Conservation (phyloP, 2,888 invertebrate species). For the Cremastobaeus sp. region DNA sequence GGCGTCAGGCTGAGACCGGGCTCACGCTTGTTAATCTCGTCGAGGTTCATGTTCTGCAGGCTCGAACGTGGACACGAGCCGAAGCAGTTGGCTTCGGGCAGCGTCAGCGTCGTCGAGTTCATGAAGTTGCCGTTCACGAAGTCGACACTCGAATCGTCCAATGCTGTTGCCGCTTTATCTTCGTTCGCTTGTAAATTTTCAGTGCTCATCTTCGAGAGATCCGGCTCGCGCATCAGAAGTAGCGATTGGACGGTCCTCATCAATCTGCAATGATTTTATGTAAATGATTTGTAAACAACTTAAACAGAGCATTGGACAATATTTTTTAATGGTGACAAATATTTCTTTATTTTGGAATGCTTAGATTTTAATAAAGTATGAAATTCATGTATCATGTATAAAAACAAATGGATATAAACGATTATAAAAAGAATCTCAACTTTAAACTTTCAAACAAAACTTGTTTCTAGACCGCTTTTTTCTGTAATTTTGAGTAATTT, state of each 20-base stretch:
- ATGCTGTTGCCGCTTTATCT: conserved; percentile 29
- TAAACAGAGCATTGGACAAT: too few species aligned
- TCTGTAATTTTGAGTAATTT: too few species aligned
- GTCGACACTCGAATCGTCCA: conserved; percentile 33
- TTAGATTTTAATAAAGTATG: too few species aligned
- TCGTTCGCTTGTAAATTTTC: conserved; percentile 64
- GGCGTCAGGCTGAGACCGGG: conserved; percentile 59
- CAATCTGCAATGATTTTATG: conserved; percentile 74
- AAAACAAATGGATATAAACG: too few species aligned
- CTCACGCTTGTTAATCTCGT: conserved; percentile 36
- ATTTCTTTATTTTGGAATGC: too few species aligned
- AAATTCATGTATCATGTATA: too few species aligned
- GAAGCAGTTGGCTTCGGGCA: conserved; percentile 60
- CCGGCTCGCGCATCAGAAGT: conserved; percentile 83
- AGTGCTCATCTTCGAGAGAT: conserved; percentile 77
- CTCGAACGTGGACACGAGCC: conserved; percentile 64
- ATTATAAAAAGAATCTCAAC: too few species aligned
- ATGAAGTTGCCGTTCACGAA: conserved; percentile 62
- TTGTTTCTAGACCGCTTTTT: too few species aligned
- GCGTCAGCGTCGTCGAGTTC: conserved; percentile 65
- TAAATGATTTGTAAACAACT: too few species aligned
- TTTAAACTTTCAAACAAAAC: too few species aligned
- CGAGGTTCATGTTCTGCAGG: conserved; percentile 43
- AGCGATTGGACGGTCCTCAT: conserved; percentile 84
- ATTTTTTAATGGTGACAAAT: too few species aligned